These are phyloP conservation scores for Uromys caudimaculatus DNA, from an alignment of 2,797 vertebrate genomes.

Conservation along the genomic window DNA sequence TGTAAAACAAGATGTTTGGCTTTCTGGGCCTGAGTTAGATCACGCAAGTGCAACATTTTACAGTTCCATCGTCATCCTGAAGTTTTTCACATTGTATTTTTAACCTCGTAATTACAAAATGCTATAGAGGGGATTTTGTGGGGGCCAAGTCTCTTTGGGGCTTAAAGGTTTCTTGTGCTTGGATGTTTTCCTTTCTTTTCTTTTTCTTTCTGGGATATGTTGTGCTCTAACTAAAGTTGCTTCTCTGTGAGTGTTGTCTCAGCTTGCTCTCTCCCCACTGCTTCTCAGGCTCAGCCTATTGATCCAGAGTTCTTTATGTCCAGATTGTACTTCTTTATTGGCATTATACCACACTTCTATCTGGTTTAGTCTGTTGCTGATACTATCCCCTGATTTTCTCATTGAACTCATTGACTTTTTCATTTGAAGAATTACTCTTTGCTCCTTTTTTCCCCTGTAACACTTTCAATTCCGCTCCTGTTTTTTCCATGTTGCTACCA, in stretches of 20 bases:
- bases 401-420: neutral
- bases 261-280: neutral
- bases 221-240: neutral
- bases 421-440: neutral
- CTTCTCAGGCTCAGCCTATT: fast-evolving
- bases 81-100: neutral
- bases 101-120: neutral
- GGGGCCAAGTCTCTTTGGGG: neutral
- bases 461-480: no score
- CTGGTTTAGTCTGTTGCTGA: neutral
- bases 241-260: neutral
- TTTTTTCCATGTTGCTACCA: neutral
- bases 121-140: neutral
- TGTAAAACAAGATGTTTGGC: neutral
- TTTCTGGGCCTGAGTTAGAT: neutral
- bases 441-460: neutral
- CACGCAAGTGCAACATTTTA: neutral
- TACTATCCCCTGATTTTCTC: neutral
- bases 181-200: neutral
- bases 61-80: neutral
- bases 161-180: neutral
- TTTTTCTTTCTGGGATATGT: neutral
- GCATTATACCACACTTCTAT: neutral
- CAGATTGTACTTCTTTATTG: no score
- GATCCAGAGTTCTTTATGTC: neutral